These are phyloP conservation scores for Thomomys bottae DNA, from an alignment of 2,113 vertebrate species.

Conservation along the genomic window DNA sequence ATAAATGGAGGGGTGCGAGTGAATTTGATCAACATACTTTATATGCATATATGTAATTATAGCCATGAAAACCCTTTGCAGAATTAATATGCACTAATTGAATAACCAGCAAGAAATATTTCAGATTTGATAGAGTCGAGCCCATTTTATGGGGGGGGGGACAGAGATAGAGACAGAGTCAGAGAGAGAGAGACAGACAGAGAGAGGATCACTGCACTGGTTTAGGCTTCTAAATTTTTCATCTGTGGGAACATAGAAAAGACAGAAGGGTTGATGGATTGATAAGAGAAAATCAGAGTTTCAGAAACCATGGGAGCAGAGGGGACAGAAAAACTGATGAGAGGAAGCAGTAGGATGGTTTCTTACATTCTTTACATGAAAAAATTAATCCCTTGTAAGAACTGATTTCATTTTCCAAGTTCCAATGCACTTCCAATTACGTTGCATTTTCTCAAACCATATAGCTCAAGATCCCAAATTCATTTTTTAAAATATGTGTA, in stretches of 20 bases:
- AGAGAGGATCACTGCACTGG: background rate
- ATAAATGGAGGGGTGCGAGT: too few relatives aligned
- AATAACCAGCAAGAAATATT: background rate
- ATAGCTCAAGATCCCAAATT: slow-evolving; percentile 62
- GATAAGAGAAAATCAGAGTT: background rate
- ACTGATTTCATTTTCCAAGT: slow-evolving; percentile 53
- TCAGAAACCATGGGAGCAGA: background rate
- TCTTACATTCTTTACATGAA: background rate
- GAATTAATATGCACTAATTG: too few relatives aligned
- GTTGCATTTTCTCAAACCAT: slow-evolving; percentile 63
- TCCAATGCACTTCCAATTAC: slow-evolving; percentile 61
- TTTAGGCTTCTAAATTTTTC: background rate
- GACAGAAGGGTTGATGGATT: background rate
- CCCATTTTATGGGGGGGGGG: too few relatives aligned
- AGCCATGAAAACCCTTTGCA: too few relatives aligned
- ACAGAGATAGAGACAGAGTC: too few relatives aligned
- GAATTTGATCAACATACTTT: too few relatives aligned
- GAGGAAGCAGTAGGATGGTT: background rate
- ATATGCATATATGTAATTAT: too few relatives aligned
- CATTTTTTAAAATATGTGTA: slow-evolving; percentile 52
- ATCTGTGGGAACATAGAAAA: background rate
- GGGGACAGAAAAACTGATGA: background rate
- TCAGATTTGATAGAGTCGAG: background rate
- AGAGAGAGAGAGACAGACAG: background rate
- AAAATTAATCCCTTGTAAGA: slow-evolving; percentile 40